A percentile compares a stretch with the other conserved stretches of the same genome.
Conservation (phyloP, 2,113 vertebrate genomes). For the Oncorhynchus masou region DNA sequence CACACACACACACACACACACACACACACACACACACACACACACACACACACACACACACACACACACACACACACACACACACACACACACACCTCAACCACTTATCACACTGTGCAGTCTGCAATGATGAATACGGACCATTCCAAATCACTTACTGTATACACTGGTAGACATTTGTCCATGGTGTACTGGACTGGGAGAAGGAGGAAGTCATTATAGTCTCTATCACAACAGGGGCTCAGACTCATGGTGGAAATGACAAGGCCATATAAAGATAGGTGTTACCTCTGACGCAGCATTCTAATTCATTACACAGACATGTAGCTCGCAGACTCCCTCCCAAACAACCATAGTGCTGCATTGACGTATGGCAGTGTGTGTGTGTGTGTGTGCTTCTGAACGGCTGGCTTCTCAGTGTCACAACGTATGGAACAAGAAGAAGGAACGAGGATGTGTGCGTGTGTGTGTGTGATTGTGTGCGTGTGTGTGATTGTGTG, state of each 20-base stretch:
- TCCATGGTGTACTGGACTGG: too few relatives aligned
- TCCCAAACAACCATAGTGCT: conserved; percentile 21
- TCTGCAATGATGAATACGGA: conserved; percentile 36
- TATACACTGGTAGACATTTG: conserved; percentile 29
- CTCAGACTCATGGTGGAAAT: conserved; percentile 37
- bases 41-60: too few relatives aligned
- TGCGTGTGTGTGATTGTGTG: neutral
- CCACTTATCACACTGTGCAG: conserved; percentile 15
- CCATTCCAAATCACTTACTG: conserved; percentile 22
- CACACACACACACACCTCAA: too few relatives aligned
- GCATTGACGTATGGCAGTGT: conserved; percentile 4
- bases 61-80: too few relatives aligned
- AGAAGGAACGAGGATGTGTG: neutral
- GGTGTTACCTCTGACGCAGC: conserved; percentile 44
- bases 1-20: too few relatives aligned
- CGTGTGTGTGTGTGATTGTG: neutral
- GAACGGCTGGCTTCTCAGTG: too few relatives aligned
- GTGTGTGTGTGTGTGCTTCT: neutral
- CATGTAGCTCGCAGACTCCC: conserved; percentile 35
- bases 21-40: too few relatives aligned
- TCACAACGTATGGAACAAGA: too few relatives aligned
- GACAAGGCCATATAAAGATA: conserved; percentile 58
- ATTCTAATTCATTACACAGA: conserved; percentile 52
- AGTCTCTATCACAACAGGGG: conserved; percentile 37
- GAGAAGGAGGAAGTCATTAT: conserved; percentile 14